Conservation (phyloP, 2,888 invertebrate genomes). For the Coelogynopora nodosa region DNA sequence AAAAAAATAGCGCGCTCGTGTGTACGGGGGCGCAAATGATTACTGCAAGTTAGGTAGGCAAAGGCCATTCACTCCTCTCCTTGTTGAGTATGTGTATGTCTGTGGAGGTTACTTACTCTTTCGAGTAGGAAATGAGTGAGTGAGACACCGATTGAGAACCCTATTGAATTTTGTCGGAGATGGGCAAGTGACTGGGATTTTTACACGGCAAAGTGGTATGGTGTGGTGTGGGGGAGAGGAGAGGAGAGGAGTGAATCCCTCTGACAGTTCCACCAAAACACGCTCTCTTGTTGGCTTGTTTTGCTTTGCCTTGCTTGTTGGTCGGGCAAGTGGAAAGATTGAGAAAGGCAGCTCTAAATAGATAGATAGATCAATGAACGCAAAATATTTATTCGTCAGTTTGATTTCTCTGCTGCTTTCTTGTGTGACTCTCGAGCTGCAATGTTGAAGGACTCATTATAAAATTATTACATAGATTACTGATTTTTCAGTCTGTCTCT, state of each 20-base stretch:
- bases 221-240: too few relatives aligned
- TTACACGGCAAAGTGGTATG: too few relatives aligned
- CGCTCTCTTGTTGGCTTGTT: not conserved
- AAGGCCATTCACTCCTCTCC: too few relatives aligned
- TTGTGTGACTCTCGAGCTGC: too few relatives aligned
- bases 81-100: too few relatives aligned
- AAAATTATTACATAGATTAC: not conserved
- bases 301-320: not conserved
- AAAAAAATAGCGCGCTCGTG: not conserved
- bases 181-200: not conserved
- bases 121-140: not conserved
- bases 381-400: not conserved
- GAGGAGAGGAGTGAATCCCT: not conserved
- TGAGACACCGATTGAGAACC: not conserved
- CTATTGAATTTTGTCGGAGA: not conserved
- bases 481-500: not conserved
- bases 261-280: not conserved
- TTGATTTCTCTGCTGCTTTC: not conserved
- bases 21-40: not conserved
- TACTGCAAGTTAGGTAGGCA: not conserved
- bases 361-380: not conserved
- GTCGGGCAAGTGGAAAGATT: not conserved
- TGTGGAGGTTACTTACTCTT: not conserved
- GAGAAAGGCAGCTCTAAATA: not conserved
- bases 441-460: not conserved